Conservation (phyloP, 1,140 invertebrate species). For the Artemia franciscana region DNA sequence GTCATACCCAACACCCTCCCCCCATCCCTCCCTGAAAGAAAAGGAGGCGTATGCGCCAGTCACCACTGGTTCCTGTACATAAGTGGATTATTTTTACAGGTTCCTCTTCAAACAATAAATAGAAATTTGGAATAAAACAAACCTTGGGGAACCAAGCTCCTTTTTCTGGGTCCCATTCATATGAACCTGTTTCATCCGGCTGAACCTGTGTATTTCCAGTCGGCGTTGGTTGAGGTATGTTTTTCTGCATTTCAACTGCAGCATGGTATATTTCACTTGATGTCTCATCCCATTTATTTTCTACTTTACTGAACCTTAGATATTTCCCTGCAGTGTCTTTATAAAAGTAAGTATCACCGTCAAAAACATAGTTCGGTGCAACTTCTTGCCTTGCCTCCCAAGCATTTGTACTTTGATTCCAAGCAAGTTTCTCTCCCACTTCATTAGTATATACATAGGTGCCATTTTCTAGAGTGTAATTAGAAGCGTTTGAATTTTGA, state of each 20-base stretch:
- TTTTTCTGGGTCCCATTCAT: conserved; percentile 71
- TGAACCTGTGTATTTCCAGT: conserved; percentile 49
- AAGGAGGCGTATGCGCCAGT: no score
- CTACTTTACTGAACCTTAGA: conserved; percentile 18
- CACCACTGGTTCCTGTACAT: no score
- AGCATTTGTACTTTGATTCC: neutral
- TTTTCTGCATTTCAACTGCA: conserved; percentile 15
- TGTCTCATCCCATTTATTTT: conserved; percentile 24
- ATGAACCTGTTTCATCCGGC: conserved; percentile 55
- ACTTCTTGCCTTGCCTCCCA: neutral
- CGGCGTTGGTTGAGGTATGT: conserved; percentile 43
- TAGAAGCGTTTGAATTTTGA: neutral
- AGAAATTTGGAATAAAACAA: no score
- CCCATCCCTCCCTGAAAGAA: no score
- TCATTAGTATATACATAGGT: neutral
- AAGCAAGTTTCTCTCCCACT: neutral
- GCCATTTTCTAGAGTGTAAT: neutral
- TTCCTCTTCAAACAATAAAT: no score
- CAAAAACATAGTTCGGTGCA: conserved; percentile 23
- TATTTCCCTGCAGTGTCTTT: conserved; percentile 20
- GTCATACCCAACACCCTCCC: no score
- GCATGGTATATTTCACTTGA: conserved; percentile 19
- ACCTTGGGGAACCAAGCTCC: conserved; percentile 88
- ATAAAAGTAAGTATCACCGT: conserved; percentile 26
- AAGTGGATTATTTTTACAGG: no score